Base-by-base conservation (phyloP, 1,140 invertebrate genomes). In the Cephus cinctus region DNA sequence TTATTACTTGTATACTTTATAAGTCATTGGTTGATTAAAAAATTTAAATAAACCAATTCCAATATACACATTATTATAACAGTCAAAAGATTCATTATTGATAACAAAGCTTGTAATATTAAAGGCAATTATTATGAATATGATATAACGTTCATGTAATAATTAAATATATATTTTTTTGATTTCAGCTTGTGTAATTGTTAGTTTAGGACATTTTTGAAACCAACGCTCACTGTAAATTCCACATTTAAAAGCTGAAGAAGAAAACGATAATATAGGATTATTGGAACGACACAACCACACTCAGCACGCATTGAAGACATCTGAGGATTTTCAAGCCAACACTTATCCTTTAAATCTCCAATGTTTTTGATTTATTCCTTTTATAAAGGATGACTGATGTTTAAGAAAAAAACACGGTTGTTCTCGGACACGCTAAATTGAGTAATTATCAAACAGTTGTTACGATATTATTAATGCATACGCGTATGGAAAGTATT, bases 271-370 rank as follows among this genome's bases (percentile, higher is more conserved):
- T 63, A 73, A 65, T 67, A 63, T 56, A 69, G 70, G 76, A 76
- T 75, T 76, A 76, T 73, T 69, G 73, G 69, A 78, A 76, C 72
- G 75, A 81, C 78, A 85, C 82, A 86, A 85, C 79, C 82, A 81
- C 80, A 87, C 82, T 82, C 86, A 88, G 87, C 87, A 86, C 86
- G 86, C 86, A 89, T 89, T 89, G 87, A 89, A 87, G 86, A 89
- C 87, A 89, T 89, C 87, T 89, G 87, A 88, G 86, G 86, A 88
- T 86, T 81, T 82, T 84, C 75, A 78, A 76, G 75, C 77, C 67
- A 72, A 76, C 63, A 66, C 66, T 73, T 72, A 73, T 71, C 57
- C 64, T 71, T 71, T 63, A 66, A 67, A 72, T 67, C 56, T 65
- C 51, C 56, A 70, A 65, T 60, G 61, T 71, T 72, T 66, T 68